phyloP scores from a whole-genome alignment of 2,888 invertebrate species.

The Apamea monoglypha region DNA sequence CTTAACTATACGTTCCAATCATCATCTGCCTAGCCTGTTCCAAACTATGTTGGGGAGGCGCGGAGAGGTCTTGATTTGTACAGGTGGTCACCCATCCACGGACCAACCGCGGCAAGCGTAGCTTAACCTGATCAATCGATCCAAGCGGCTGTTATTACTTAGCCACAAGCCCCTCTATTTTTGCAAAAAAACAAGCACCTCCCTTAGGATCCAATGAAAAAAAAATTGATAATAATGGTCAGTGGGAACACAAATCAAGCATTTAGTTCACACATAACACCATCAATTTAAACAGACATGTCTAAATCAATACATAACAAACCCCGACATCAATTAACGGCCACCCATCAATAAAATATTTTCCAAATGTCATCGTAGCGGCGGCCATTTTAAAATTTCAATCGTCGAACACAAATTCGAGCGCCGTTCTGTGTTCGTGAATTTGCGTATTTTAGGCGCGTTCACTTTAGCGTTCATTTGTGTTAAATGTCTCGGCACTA shows the following conservation, averaged over 20 bases:
- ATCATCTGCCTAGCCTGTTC: no score
- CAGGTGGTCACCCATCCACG: no score
- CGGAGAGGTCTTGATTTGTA: no score
- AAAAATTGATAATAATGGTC: no score
- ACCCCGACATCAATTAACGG: conserved; percentile 45
- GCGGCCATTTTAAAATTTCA: conserved; percentile 63
- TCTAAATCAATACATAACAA: conserved; percentile 43
- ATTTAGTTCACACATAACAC: not conserved
- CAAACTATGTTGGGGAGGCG: no score
- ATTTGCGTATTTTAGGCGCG: conserved; percentile 66
- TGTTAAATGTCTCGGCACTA: conserved; percentile 77
- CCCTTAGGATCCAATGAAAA: not conserved
- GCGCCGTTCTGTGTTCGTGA: conserved; percentile 60
- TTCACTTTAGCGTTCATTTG: conserved; percentile 70
- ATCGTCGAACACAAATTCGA: conserved; percentile 65
- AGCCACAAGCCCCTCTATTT: no score
- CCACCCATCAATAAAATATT: conserved; percentile 60
- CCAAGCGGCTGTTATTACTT: not conserved
- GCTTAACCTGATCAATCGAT: not conserved
- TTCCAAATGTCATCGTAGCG: conserved; percentile 55
- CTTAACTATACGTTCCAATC: not conserved
- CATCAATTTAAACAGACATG: conserved; percentile 18
- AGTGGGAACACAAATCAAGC: not conserved
- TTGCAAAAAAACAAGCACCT: no score
- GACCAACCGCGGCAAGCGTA: no score